Percentiles rank a stretch among this genome's conserved stretches.
Evolutionary conservation across 2,113 vertebrate genomes (phyloP).

Genomic region (Oreotragus oreotragus): DNA sequence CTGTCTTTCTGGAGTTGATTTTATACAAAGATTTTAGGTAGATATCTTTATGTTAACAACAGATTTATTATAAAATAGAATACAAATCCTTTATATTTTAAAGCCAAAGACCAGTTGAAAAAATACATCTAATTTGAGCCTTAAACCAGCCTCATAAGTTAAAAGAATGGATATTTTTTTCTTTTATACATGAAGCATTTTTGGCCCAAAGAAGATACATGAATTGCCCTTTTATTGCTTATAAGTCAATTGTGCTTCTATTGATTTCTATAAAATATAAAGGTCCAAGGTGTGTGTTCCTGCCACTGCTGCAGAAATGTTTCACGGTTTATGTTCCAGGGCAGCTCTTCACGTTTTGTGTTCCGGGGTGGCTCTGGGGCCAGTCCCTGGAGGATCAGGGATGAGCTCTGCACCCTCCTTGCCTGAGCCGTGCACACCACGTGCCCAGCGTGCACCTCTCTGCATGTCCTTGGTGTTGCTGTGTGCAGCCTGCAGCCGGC

Average conservation of each 20-base stretch:
- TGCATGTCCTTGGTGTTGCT: neutral
- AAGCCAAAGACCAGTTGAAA: conserved; percentile 5
- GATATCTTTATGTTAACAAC: conserved; percentile 34
- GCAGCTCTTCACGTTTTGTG: neutral
- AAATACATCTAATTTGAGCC: neutral
- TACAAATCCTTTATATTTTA: neutral
- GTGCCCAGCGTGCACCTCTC: neutral
- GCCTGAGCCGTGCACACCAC: neutral
- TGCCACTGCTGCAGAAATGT: neutral
- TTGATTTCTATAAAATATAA: neutral
- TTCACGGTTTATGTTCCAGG: neutral
- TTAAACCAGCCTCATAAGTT: neutral
- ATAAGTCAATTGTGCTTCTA: neutral
- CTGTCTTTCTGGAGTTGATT: neutral
- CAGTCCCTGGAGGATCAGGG: neutral
- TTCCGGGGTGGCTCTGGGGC: neutral
- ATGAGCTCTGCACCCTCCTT: neutral
- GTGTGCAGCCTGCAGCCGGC: neutral
- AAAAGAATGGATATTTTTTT: neutral
- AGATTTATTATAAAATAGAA: conserved; percentile 38
- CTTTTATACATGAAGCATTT: neutral
- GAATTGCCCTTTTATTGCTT: neutral
- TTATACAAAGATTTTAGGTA: neutral
- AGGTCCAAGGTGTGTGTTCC: neutral
- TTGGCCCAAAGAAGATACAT: neutral